A percentile compares a stretch with the other conserved stretches of the same genome.
Conservation (phyloP, 2,888 invertebrate species). For the Macrosoma leucophasiata region DNA sequence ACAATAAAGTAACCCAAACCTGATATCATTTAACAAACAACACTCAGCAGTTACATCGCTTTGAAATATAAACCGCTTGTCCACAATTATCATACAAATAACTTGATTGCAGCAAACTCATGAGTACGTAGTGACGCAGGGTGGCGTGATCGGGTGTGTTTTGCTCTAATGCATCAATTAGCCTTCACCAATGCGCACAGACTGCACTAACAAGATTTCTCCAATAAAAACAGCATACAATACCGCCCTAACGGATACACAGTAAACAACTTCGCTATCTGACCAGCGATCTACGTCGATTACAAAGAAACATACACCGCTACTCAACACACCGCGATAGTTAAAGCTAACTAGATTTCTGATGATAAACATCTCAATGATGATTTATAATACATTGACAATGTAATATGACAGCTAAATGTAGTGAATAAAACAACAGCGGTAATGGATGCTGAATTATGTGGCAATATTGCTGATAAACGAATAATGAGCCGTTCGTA, state of each 20-base stretch:
- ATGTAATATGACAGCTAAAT: not conserved
- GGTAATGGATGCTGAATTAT: constrained; percentile 15
- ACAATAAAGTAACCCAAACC: too few species aligned
- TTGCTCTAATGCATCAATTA: constrained; percentile 29
- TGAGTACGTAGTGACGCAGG: constrained; percentile 29
- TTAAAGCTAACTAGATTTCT: too few species aligned
- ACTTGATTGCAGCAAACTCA: constrained; percentile 23
- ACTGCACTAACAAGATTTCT: constrained; percentile 1
- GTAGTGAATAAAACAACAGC: not conserved
- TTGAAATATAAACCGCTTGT: constrained; percentile 16
- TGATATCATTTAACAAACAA: too few species aligned
- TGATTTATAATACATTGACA: constrained; percentile 17
- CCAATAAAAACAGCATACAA: constrained; percentile 9
- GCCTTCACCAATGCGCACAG: constrained; percentile 15
- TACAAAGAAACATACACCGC: too few species aligned
- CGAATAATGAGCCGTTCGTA: constrained; percentile 2
- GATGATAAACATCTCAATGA: too few species aligned
- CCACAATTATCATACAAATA: constrained; percentile 24
- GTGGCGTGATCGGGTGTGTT: constrained; percentile 41
- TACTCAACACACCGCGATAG: too few species aligned
- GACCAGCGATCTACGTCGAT: too few species aligned
- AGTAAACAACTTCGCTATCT: too few species aligned
- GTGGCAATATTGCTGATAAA: constrained; percentile 6
- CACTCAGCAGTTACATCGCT: too few species aligned
- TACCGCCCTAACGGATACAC: constrained; percentile 3